These are phyloP conservation scores for Capromys pilorides DNA, from an alignment of 2,797 vertebrate species.

Conservation along the genomic window DNA sequence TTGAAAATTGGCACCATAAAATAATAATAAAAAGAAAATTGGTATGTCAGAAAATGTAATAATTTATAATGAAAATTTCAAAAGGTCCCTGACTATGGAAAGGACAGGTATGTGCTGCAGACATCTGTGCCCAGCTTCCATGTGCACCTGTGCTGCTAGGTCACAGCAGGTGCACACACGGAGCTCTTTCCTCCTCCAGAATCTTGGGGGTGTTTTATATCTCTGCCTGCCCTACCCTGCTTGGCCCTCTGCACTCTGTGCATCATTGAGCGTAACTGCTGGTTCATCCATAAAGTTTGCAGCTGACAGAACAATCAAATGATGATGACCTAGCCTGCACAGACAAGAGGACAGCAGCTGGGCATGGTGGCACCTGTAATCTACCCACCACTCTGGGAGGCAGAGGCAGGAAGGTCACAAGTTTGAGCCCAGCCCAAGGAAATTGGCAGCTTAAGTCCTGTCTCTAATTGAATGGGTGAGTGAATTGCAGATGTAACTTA, in stretches of 20 bases:
- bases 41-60: not conserved
- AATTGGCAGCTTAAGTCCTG: not conserved
- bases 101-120: not conserved
- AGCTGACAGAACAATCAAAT: not conserved
- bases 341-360: not conserved
- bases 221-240: not conserved
- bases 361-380: not conserved
- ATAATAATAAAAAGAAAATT: too few relatives aligned
- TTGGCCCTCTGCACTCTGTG: not conserved
- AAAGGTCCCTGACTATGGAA: not conserved
- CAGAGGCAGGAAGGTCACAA: not conserved
- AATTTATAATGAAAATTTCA: not conserved
- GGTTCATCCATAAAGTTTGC: not conserved
- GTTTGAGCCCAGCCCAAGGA: not conserved
- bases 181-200: not conserved
- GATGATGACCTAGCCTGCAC: not conserved
- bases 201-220: not conserved
- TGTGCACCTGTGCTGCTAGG: not conserved
- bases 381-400: not conserved
- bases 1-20: not conserved
- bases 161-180: not conserved
- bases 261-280: not conserved
- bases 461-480: not conserved
- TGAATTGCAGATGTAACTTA: not conserved
- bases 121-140: not conserved